Base-by-base conservation (phyloP, 1,140 invertebrate genomes). In the Leptinotarsa defecta region DNA sequence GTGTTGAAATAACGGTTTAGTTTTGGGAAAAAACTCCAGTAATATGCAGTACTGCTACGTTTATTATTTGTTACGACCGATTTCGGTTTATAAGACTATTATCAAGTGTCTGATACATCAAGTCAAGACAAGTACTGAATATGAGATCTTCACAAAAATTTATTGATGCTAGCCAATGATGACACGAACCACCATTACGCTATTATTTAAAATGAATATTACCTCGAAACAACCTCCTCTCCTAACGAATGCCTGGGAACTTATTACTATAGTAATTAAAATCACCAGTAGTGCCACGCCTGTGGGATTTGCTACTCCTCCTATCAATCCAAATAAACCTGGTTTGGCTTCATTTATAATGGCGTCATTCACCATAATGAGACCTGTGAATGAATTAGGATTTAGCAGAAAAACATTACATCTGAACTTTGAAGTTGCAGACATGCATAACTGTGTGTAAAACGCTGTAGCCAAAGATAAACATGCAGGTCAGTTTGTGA, bases 201-300 rank as follows among this genome's bases (percentile, higher is more conserved):
- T 43, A 43, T 43, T 11, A 43, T 43, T 43, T 11, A 11, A 43
- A 43, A 43, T 43, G 0, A 24, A 13, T 34, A 62, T 72, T 86
- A 96, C 95, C 91, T 98, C 95, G 85, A 98, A 99, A 81, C 93
- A 94, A n/a, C 96, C 96, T 48, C 93, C 92, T 74, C 95, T 88
- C 70, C 96, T 87, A 1, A 98, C 93, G 83, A 94, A 95, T 0
- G 94, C 91, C 85, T 96, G 91, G 0, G 96, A 96, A 83, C 95
- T 96, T 1, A 94, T 85, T 34, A 93, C 91, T 90, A 98, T 96
- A 3, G 96, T 86, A 4, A 91, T 74, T 0, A 98, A 86, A 48
- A 96, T 92, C 4, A 92, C 77, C 22, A 92, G 86, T 0, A 98
- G 86, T 1, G 92, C 88, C 19, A 96, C 87, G 0, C 97, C 97